These are phyloP conservation scores for Pissodes strobi DNA, from an alignment of 1,140 invertebrate genomes.

Conservation along the genomic window DNA sequence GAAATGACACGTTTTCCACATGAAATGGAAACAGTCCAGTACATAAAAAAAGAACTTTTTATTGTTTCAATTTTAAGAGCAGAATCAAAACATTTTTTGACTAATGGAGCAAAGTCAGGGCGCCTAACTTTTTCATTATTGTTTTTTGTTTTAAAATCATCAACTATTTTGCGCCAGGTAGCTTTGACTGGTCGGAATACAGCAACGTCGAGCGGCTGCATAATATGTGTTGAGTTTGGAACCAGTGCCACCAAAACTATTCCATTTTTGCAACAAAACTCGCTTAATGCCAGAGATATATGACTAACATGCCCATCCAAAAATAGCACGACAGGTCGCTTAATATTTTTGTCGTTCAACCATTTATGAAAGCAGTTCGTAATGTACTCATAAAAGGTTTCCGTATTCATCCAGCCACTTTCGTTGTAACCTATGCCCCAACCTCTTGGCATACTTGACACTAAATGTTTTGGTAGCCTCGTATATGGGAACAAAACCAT, in stretches of 20 bases:
- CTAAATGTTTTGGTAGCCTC: no score
- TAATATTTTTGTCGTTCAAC: slow-evolving; percentile 36
- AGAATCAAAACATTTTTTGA: slow-evolving; percentile 21
- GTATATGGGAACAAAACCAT: no score
- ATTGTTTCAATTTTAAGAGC: background rate
- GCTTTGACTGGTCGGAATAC: slow-evolving; percentile 53
- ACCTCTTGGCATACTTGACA: no score
- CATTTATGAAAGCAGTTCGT: slow-evolving; percentile 38
- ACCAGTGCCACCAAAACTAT: slow-evolving; percentile 54
- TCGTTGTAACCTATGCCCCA: no score
- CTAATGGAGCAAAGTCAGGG: slow-evolving; percentile 9
- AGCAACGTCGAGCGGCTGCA: no score
- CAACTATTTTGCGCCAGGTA: slow-evolving; percentile 45
- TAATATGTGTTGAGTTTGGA: no score
- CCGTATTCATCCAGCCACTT: no score
- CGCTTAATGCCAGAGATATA: slow-evolving; percentile 46
- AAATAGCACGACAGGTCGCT: slow-evolving; percentile 53
- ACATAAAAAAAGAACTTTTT: slow-evolving; percentile 7
- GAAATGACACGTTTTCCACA: no score
- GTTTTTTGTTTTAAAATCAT: slow-evolving; percentile 42
- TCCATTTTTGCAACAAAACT: slow-evolving; percentile 53
- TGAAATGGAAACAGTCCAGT: no score
- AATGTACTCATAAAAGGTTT: no score
- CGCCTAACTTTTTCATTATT: slow-evolving; percentile 10
- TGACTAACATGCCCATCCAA: slow-evolving; percentile 56